Conservation (phyloP, 2,888 invertebrate genomes). For the Tridacna gigas region DNA sequence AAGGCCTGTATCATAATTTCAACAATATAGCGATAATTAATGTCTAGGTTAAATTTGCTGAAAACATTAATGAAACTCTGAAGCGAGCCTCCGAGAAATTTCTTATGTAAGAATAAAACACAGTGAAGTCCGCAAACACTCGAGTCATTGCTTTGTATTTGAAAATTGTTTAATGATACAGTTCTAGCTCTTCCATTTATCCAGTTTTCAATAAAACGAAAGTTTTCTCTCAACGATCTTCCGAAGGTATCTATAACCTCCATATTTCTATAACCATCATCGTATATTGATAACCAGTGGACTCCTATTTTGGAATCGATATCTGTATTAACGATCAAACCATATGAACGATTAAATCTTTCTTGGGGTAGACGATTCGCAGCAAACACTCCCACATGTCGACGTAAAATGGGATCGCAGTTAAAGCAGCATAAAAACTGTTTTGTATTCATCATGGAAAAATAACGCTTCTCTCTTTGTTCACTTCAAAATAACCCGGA, state of each 20-base stretch:
- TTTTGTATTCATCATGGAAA: slow-evolving; percentile 23
- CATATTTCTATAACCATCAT: slow-evolving; percentile 1
- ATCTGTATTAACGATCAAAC: slow-evolving; percentile 47
- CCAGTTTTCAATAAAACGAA: slow-evolving; percentile 13
- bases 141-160: slow-evolving; percentile 26
- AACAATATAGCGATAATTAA: background rate
- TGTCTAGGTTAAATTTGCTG: background rate
- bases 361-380: slow-evolving; percentile 36
- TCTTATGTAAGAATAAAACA: slow-evolving; percentile 3
- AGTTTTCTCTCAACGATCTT: background rate
- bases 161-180: slow-evolving; percentile 3
- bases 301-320: slow-evolving; percentile 25
- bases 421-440: slow-evolving; percentile 36
- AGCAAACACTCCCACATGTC: slow-evolving; percentile 35
- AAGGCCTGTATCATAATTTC: background rate
- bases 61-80: background rate
- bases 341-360: slow-evolving; percentile 8
- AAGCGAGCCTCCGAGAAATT: background rate
- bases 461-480: slow-evolving; percentile 26
- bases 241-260: slow-evolving; percentile 28
- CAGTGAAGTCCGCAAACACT: slow-evolving; percentile 25
- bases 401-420: slow-evolving; percentile 31
- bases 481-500: slow-evolving; percentile 33
- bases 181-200: slow-evolving; percentile 11
- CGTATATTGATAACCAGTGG: slow-evolving; percentile 39